Base-by-base conservation (phyloP, 2,113 vertebrate species). In the Otolemur garnettii region DNA sequence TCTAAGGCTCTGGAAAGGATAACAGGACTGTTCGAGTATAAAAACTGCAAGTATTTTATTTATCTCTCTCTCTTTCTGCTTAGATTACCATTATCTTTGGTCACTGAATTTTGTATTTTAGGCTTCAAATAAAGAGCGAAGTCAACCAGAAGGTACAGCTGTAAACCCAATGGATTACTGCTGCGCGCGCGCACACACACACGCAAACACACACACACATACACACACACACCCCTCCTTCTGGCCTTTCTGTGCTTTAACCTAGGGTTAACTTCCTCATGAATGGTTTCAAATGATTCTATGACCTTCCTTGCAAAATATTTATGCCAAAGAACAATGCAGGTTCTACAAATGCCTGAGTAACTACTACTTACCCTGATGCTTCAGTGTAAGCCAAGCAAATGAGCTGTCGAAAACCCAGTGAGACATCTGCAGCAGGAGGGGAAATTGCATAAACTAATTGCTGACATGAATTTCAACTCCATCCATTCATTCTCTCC, bases 11-110 rank as follows among this genome's bases (percentile, higher is more conserved):
- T 90, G 97, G 53, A 90, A 97, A 98, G 94, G 95, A 95, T 97
- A 98, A 98, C 68, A 0, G 85, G 97, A 84, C 96, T 96, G 96
- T 87, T 97, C 92, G 94, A 97, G 86, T 97, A 98, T 97, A 98
- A 98, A 98, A 98, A 95, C 72, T 77, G 91, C 38, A 62, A 11
- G 92, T 95, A 98, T 98, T 99, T 98, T 97, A 98, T 98, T 98
- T 95, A 97, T 97, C 97, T 98, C 97, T 93, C 95, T 97, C 97
- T 97, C 97, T 98, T 98, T 96, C 97, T 96, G 97, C 95, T 98
- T 98, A 98, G 98, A 99, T 98, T 98, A 98, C 97, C 97, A 96
- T 97, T 98, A 97, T 97, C 98, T 98, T 98, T 98, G 98, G 98
- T 98, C 98, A 98, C 97, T 93, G 98, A 98, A 95, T 98, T 98